Evolutionary conservation across 37 sponge, comb jelly and placozoan species (phyloP).

Genomic region (Spongilla lacustris): DNA sequence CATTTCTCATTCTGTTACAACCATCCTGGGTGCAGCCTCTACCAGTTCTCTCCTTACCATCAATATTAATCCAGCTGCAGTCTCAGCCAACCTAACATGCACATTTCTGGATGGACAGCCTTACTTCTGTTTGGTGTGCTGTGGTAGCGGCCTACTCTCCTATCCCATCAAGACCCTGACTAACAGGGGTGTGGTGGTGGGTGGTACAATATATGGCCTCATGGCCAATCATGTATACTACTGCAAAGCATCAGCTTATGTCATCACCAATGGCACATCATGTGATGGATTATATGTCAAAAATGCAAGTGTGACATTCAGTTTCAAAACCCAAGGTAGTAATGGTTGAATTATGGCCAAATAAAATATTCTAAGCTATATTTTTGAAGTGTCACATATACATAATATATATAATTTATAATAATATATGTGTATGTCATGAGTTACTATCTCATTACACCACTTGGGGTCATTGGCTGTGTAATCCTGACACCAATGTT

Average conservation of each 20-base stretch:
- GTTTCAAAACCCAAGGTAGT: not conserved
- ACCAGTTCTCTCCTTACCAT: not conserved
- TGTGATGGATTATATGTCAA: not conserved
- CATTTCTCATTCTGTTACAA: no score
- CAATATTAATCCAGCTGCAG: not conserved
- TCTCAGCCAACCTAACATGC: not conserved
- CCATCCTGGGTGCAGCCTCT: not conserved
- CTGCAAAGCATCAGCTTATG: not conserved
- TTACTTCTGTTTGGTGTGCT: not conserved
- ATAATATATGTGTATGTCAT: no score
- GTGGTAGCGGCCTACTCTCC: not conserved
- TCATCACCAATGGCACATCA: not conserved
- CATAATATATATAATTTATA: no score
- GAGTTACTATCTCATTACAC: no score
- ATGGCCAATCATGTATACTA: not conserved
- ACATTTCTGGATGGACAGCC: not conserved
- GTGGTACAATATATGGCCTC: not conserved
- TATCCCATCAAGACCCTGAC: not conserved
- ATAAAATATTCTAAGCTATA: no score
- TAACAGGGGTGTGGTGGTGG: not conserved
- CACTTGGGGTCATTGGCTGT: no score
- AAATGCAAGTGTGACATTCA: not conserved
- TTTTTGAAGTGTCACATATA: no score
- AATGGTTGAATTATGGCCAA: no score
- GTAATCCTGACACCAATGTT: no score